Conservation (phyloP, 2,113 vertebrate species). For the Porphyrio hochstetteri region DNA sequence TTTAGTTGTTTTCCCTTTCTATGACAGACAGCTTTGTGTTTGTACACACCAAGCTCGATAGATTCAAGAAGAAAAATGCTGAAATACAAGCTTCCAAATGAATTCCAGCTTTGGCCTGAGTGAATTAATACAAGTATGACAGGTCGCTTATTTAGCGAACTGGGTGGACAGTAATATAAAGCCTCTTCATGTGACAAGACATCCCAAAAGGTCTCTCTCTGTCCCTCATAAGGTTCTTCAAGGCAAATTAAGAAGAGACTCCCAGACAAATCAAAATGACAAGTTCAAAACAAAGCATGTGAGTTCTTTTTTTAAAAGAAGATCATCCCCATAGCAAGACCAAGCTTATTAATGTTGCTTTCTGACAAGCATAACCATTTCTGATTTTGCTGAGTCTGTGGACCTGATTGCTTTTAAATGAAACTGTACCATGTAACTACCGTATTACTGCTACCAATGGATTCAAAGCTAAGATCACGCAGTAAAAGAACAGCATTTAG, state of each 20-base stretch:
- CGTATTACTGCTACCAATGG: not conserved
- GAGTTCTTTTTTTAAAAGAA: not conserved
- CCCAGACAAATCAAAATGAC: slow-evolving; percentile 49
- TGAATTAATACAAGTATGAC: slow-evolving; percentile 22
- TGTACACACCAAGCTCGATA: slow-evolving; percentile 2
- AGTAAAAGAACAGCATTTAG: slow-evolving; percentile 5
- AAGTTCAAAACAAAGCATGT: slow-evolving; percentile 46
- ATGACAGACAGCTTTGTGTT: slow-evolving; percentile 3
- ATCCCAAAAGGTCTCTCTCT: not conserved
- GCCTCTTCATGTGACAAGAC: not conserved
- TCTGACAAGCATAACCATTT: slow-evolving; percentile 41
- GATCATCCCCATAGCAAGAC: not conserved
- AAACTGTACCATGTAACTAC: not conserved
- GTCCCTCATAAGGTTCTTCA: not conserved
- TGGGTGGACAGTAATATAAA: not conserved
- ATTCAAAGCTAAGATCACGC: not conserved
- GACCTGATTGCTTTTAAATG: slow-evolving; percentile 10
- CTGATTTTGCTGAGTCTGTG: not conserved
- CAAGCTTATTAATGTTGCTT: slow-evolving; percentile 43
- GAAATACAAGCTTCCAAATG: not conserved
- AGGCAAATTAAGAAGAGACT: slow-evolving; percentile 31
- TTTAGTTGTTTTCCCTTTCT: not conserved
- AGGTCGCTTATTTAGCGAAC: slow-evolving; percentile 22
- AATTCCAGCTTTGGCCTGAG: slow-evolving; percentile 26
- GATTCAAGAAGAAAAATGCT: not conserved